Conservation (phyloP, 2,113 vertebrate species). For the Vimba vimba region DNA sequence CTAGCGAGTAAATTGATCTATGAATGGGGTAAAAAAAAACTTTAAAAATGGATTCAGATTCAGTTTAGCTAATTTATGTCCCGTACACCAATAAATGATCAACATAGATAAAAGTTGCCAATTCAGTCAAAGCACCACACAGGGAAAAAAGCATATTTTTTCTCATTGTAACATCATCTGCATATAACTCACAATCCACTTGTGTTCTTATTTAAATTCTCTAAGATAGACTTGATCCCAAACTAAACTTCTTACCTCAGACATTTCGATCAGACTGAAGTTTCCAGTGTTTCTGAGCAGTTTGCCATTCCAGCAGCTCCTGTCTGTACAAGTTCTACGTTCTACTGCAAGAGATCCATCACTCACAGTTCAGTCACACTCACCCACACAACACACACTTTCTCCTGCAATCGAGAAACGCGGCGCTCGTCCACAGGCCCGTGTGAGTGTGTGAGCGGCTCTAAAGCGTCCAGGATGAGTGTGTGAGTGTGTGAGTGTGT, state of each 20-base stretch:
- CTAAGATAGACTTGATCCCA: background rate
- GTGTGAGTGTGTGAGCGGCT: constrained; percentile 53
- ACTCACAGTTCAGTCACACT: constrained; percentile 64
- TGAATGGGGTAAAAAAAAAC: background rate
- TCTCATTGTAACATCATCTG: background rate
- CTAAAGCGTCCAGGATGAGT: constrained; percentile 82
- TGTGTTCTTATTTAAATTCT: background rate
- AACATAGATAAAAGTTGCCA: too few species aligned
- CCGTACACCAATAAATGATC: background rate
- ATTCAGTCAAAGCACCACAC: too few species aligned
- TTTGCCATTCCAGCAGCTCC: constrained; percentile 89
- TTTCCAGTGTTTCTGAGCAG: constrained; percentile 79
- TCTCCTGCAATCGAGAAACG: constrained; percentile 58
- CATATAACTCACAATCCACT: background rate
- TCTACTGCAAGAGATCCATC: constrained; percentile 84
- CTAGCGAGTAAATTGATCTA: background rate
- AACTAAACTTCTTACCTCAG: constrained; percentile 85
- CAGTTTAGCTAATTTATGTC: background rate
- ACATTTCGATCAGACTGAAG: constrained; percentile 87
- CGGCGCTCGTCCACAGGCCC: constrained; percentile 54
- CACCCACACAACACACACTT: constrained; percentile 51
- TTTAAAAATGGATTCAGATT: background rate
- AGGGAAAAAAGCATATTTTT: background rate
- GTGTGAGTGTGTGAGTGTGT: constrained; percentile 64
- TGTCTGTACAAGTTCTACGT: constrained; percentile 84